Conservation (phyloP, 2,797 vertebrate species). For the Anguilla pacifica region DNA sequence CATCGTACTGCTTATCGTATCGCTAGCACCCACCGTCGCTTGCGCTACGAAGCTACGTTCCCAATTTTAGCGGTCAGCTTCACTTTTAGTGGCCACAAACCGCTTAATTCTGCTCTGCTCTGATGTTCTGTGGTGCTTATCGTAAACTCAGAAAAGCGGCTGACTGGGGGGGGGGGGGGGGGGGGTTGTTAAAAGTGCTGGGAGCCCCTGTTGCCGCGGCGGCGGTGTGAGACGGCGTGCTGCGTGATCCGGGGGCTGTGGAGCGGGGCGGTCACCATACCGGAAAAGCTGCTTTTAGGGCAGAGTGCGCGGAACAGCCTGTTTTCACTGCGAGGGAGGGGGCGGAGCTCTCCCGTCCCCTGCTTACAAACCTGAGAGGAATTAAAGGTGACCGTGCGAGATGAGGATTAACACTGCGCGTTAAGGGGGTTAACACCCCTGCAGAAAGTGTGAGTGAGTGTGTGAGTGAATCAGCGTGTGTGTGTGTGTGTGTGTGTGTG, state of each 20-base stretch:
- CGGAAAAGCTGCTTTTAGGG: background rate
- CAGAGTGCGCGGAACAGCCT: background rate
- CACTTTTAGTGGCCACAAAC: background rate
- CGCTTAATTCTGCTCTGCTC: background rate
- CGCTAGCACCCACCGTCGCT: background rate
- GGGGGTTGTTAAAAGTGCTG: no score
- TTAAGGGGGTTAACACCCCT: background rate
- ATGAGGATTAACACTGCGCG: background rate
- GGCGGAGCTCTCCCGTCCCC: no score
- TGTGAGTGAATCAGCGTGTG: background rate
- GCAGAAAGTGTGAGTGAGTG: slow-evolving; percentile 30
- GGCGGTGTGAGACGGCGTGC: no score
- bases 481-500: background rate
- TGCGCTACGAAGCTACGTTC: background rate
- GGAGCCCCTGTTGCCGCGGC: no score
- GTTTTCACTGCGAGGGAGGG: background rate
- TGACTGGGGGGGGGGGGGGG: no score
- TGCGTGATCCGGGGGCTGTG: no score
- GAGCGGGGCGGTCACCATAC: background rate
- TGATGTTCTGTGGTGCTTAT: background rate
- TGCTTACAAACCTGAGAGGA: background rate
- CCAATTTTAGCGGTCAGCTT: background rate
- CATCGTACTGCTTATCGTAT: background rate
- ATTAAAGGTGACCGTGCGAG: background rate
- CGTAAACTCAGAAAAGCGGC: no score